Evolutionary conservation across 2,888 invertebrate genomes (phyloP).

Genomic region (Drosophila gaucha): DNA sequence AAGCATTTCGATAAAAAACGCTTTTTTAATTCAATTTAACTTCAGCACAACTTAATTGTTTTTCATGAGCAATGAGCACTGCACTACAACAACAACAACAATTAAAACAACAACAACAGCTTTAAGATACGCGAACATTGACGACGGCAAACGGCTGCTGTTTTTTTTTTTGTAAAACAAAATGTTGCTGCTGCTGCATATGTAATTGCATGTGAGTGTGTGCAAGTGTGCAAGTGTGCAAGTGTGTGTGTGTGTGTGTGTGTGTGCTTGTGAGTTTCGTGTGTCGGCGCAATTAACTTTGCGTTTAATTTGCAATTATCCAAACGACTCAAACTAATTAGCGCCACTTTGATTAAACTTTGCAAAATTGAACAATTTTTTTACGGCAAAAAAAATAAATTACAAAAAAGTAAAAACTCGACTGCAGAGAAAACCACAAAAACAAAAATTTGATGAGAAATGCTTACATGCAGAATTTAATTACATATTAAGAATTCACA

Average conservation of each 20-base stretch:
- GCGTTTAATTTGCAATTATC: constrained; percentile 81
- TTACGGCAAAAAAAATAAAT: not conserved
- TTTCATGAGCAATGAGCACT: constrained; percentile 54
- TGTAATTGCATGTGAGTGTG: constrained; percentile 53
- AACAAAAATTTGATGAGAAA: constrained; percentile 3
- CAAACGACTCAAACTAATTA: constrained; percentile 81
- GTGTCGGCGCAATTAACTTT: constrained; percentile 78
- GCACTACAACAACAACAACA: constrained; percentile 24
- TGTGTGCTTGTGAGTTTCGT: constrained; percentile 57
- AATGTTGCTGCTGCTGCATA: constrained; percentile 44
- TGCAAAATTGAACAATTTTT: constrained; percentile 62
- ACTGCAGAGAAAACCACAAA: constrained; percentile 19
- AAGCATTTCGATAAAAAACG: constrained; percentile 58
- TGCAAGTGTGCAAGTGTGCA: too few relatives aligned
- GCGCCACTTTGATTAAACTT: constrained; percentile 80
- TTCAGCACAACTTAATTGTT: constrained; percentile 64
- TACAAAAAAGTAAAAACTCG: constrained; percentile 4
- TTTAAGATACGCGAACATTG: constrained; percentile 35
- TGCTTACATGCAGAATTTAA: constrained; percentile 22
- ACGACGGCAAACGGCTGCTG: constrained; percentile 29
- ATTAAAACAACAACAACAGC: constrained; percentile 9
- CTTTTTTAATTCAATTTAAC: constrained; percentile 73
- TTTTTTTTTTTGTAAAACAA: constrained; percentile 50
- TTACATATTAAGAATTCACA: constrained; percentile 35
- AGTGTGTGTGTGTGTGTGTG: constrained; percentile 22